phyloP scores from a whole-genome alignment of 1,140 invertebrate genomes.

The Polypedilum pembai region DNA sequence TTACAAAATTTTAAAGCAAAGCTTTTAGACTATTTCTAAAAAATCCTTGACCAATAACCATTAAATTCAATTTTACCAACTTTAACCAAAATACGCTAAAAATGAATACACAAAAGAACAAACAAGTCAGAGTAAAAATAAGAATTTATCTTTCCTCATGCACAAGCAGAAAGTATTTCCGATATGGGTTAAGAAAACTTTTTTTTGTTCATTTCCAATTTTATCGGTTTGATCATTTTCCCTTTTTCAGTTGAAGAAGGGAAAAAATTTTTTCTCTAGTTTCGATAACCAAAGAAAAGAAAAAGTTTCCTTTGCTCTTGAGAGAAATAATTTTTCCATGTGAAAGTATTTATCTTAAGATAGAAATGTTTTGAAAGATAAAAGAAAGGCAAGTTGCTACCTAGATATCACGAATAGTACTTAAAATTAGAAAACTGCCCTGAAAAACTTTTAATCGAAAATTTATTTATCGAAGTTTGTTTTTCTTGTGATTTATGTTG shows the following conservation, averaged over 20 bases:
- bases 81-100: no score
- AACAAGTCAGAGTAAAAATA: no score
- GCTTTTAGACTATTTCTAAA: no score
- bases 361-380: no score
- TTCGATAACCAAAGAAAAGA: not conserved
- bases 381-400: no score
- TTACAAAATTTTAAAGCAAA: no score
- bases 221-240: not conserved
- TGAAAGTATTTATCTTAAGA: not conserved
- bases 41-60: no score
- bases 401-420: no score
- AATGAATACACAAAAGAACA: no score
- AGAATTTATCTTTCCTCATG: not conserved
- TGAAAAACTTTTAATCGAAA: not conserved
- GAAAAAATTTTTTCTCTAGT: not conserved
- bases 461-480: not conserved
- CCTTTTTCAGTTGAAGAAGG: no score
- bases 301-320: not conserved
- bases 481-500: not conserved
- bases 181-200: constrained; percentile 6
- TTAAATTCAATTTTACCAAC: no score
- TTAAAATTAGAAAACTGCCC: no score
- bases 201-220: not conserved
- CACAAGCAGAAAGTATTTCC: not conserved
- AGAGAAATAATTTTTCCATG: not conserved